phyloP scores from a whole-genome alignment of 2,113 vertebrate genomes.

The Tinamus guttatus region DNA sequence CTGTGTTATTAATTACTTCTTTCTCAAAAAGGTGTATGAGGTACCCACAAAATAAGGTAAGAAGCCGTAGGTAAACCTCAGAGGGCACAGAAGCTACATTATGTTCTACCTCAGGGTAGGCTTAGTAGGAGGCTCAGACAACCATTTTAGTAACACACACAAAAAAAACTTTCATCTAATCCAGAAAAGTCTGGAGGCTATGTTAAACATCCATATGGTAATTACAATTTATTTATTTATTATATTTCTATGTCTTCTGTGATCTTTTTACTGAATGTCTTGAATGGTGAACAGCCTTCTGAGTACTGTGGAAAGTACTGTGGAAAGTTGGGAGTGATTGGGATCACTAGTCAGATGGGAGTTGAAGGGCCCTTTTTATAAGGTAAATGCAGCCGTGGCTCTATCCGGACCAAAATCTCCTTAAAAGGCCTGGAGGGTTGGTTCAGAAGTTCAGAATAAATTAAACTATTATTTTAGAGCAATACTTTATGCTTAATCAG shows the following conservation, averaged over 20 bases:
- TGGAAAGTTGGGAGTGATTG: not conserved
- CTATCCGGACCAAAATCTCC: not conserved
- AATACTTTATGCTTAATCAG: not conserved
- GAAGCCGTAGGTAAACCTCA: not conserved
- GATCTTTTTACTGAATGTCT: not conserved
- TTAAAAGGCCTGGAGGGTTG: not conserved
- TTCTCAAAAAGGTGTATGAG: not conserved
- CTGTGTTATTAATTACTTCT: not conserved
- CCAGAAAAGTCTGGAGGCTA: not conserved
- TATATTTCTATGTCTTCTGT: not conserved
- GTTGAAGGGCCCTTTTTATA: not conserved
- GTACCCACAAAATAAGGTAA: not conserved
- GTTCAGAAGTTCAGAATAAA: not conserved
- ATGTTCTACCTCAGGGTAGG: not conserved
- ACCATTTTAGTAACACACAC: not conserved
- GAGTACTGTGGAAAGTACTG: not conserved
- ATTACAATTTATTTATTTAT: not conserved
- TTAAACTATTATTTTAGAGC: not conserved
- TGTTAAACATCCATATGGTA: not conserved
- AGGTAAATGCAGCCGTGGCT: not conserved
- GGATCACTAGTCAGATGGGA: not conserved
- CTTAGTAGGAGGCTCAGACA: not conserved
- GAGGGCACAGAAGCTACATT: not conserved
- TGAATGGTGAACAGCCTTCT: not conserved
- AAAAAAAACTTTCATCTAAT: accelerated